A percentile compares a stretch with the other conserved stretches of the same genome.
Conservation (phyloP, 2,113 vertebrate species). For the Chlorocebus sabaeus region DNA sequence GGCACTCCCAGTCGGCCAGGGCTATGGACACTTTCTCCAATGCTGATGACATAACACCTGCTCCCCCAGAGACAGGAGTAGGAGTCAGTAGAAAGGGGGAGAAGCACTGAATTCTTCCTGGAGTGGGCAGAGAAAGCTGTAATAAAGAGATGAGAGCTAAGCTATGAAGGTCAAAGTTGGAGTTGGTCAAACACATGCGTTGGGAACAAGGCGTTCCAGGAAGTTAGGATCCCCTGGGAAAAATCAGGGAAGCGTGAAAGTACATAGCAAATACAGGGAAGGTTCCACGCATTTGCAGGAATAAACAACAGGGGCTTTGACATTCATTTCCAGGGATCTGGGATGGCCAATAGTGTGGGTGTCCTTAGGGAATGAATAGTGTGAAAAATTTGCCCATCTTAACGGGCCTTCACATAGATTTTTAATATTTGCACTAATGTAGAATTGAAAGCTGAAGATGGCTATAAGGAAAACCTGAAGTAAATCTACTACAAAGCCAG, state of each 20-base stretch:
- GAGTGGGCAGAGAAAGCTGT: not conserved
- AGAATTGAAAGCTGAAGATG: not conserved
- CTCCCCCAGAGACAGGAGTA: not conserved
- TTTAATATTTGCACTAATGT: not conserved
- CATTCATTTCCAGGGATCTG: not conserved
- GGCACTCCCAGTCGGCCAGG: too few relatives aligned
- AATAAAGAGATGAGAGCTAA: not conserved
- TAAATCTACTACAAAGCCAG: not conserved
- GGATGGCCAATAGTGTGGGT: not conserved
- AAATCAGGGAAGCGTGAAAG: not conserved
- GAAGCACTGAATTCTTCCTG: not conserved
- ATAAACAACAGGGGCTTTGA: not conserved
- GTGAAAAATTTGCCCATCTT: not conserved
- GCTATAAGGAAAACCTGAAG: not conserved
- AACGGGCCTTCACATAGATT: not conserved
- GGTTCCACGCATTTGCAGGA: not conserved
- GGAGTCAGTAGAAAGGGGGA: not conserved
- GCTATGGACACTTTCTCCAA: not conserved
- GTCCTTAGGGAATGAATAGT: not conserved
- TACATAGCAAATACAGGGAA: not conserved
- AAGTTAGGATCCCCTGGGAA: not conserved
- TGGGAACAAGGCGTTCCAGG: not conserved
- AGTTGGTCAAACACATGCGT: not conserved
- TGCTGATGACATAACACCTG: not conserved
- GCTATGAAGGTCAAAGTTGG: not conserved